These are phyloP conservation scores for Eufriesea mexicana DNA, from an alignment of 1,140 invertebrate genomes.

Conservation along the genomic window DNA sequence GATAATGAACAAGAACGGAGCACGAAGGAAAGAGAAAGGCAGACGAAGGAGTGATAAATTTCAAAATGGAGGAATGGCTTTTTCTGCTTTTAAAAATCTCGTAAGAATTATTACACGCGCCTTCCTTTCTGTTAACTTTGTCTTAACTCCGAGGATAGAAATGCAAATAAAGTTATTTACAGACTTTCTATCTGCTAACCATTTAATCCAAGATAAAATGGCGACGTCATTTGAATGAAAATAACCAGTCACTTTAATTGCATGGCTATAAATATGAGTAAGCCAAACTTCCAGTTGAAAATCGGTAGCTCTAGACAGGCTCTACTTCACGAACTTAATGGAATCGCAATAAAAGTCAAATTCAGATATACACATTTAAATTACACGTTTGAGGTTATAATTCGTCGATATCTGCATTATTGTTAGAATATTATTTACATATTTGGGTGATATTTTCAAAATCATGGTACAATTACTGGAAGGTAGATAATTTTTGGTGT, in stretches of 20 bases:
- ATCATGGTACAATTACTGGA: too few relatives aligned
- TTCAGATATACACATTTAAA: neutral
- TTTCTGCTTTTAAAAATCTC: neutral
- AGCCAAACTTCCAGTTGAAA: neutral
- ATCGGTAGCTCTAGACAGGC: too few relatives aligned
- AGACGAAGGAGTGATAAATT: neutral
- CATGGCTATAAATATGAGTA: neutral
- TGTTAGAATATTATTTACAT: too few relatives aligned
- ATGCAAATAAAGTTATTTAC: neutral
- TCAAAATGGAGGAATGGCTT: neutral
- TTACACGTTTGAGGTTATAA: too few relatives aligned
- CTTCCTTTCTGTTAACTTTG: neutral
- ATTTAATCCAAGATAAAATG: neutral
- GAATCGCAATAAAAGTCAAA: neutral
- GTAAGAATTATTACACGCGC: neutral
- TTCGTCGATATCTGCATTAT: too few relatives aligned
- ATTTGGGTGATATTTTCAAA: too few relatives aligned
- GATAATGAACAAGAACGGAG: neutral
- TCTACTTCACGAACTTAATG: neutral
- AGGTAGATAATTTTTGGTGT: too few relatives aligned
- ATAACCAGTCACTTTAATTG: neutral
- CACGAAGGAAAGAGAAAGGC: neutral
- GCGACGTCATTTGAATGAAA: neutral
- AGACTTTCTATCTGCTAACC: neutral
- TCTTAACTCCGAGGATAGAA: neutral